Evolutionary conservation across 2,113 vertebrate genomes (phyloP).

Genomic region (Ascaphus truei): DNA sequence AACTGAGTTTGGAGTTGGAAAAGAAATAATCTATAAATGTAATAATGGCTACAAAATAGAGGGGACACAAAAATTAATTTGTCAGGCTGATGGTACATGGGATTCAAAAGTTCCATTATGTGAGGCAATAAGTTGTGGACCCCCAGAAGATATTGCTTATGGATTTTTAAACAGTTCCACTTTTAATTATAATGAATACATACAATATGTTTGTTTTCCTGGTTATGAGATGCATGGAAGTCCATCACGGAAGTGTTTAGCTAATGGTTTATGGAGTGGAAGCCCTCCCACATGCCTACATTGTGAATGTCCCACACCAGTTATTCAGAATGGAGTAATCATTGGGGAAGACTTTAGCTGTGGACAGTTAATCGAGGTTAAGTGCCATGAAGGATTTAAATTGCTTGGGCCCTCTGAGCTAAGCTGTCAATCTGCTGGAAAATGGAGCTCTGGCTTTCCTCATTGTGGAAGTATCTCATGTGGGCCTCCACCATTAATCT

Average conservation of each 20-base stretch:
- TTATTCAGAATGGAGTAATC: conserved; percentile 66
- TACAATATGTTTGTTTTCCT: conserved; percentile 83
- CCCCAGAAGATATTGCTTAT: conserved; percentile 83
- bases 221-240: conserved; percentile 79
- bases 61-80: conserved; percentile 62
- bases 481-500: conserved; percentile 67
- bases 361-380: conserved; percentile 68
- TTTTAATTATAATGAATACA: conserved; percentile 72
- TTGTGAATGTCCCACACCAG: conserved; percentile 72
- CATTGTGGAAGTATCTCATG: conserved; percentile 74
- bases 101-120: conserved; percentile 73
- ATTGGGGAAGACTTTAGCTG: conserved; percentile 72
- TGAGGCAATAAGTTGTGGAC: conserved; percentile 72
- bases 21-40: conserved; percentile 74
- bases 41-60: conserved; percentile 72
- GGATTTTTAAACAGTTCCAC: conserved; percentile 83
- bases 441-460: conserved; percentile 84
- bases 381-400: conserved; percentile 78
- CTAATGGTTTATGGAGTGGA: conserved; percentile 81
- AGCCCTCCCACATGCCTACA: conserved; percentile 72
- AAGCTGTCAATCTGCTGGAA: conserved; percentile 73
- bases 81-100: conserved; percentile 80
- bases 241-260: conserved; percentile 73
- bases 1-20: conserved; percentile 69
- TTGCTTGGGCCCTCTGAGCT: conserved; percentile 76